Evolutionary conservation across 2,797 vertebrate genomes (phyloP).

Genomic region (Threskiornis aethiopicus): DNA sequence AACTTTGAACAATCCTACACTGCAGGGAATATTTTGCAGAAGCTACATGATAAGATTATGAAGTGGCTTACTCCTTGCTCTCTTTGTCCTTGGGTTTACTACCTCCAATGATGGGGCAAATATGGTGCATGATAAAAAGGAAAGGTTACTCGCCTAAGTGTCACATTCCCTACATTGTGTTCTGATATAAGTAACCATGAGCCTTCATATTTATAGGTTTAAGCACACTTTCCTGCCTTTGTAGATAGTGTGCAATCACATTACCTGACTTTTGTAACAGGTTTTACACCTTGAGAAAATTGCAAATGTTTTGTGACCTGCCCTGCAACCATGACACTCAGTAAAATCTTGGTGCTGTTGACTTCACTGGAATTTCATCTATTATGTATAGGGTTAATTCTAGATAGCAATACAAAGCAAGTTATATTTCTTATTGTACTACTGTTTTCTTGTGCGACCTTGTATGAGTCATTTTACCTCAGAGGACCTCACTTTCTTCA

Average conservation of each 20-base stretch:
- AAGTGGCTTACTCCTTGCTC: slow-evolving; percentile 66
- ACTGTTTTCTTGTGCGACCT: neutral
- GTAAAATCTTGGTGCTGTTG: neutral
- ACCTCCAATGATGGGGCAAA: slow-evolving; percentile 45
- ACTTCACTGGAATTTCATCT: neutral
- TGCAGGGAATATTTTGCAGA: slow-evolving; percentile 73
- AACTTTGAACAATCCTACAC: slow-evolving; percentile 70
- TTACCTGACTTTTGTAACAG: neutral
- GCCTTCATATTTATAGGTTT: neutral
- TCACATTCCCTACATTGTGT: neutral
- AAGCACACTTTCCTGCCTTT: neutral
- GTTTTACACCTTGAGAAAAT: neutral
- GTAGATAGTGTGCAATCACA: neutral
- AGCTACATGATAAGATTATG: slow-evolving; percentile 72
- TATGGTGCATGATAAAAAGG: neutral
- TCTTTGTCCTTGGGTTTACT: slow-evolving; percentile 74
- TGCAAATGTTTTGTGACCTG: neutral
- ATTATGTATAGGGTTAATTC: neutral
- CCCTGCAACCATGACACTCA: neutral
- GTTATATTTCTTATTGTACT: neutral
- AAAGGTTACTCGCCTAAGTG: neutral
- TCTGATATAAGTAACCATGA: neutral
- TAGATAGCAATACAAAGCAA: neutral
- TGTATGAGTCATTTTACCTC: neutral
- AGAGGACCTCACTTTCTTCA: neutral